Percentiles rank a stretch among this genome's conserved stretches.
Evolutionary conservation across 2,797 vertebrate genomes (phyloP).

Genomic region (Macrochelys suwanniensis): DNA sequence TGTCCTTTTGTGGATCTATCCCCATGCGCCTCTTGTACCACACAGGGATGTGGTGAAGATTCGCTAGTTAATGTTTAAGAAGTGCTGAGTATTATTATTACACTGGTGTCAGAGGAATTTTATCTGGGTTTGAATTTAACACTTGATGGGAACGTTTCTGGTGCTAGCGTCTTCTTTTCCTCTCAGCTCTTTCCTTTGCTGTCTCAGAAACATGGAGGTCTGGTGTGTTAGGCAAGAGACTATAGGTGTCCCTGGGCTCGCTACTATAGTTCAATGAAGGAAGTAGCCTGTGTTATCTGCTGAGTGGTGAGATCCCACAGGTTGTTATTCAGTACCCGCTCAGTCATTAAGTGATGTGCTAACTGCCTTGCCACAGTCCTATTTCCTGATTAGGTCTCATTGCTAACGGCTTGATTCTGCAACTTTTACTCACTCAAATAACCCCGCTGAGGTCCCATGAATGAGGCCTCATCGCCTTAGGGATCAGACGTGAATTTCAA

Average conservation of each 20-base stretch:
- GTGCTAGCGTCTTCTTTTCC: slow-evolving; percentile 64
- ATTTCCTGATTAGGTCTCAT: slow-evolving; percentile 44
- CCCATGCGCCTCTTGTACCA: rapidly evolving
- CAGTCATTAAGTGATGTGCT: neutral
- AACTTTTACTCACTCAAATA: neutral
- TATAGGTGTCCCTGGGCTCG: rapidly evolving
- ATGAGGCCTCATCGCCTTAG: rapidly evolving
- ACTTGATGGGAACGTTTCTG: slow-evolving; percentile 31
- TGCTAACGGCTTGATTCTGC: neutral
- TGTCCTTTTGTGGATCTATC: too few species aligned
- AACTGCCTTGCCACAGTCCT: neutral
- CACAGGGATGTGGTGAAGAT: neutral
- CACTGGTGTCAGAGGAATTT: slow-evolving; percentile 15
- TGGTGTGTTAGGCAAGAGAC: slow-evolving; percentile 36
- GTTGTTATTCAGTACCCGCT: slow-evolving; percentile 33
- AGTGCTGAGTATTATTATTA: neutral
- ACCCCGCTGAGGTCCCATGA: rapidly evolving
- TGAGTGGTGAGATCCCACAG: neutral
- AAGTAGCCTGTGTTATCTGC: slow-evolving; percentile 5
- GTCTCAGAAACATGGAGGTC: slow-evolving; percentile 31
- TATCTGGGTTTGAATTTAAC: slow-evolving; percentile 51
- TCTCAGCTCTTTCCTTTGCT: slow-evolving; percentile 54
- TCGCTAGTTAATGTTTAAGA: neutral
- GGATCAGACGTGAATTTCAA: neutral
- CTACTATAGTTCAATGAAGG: neutral